phyloP scores from a whole-genome alignment of 2,888 invertebrate genomes.

The Sympetrum striolatum region DNA sequence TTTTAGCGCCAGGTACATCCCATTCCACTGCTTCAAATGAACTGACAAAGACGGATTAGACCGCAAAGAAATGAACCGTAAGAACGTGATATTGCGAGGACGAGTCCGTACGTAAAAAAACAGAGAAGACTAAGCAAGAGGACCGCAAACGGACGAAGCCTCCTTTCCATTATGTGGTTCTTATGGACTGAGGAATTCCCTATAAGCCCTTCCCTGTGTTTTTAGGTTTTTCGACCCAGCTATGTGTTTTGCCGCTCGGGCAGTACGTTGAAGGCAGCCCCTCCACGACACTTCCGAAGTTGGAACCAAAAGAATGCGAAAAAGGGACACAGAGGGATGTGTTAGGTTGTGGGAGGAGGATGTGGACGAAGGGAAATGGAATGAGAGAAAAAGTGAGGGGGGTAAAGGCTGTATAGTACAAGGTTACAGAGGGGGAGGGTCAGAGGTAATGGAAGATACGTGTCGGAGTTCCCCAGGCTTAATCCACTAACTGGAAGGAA shows the following conservation, averaged over 20 bases:
- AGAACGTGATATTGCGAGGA: slow-evolving; percentile 23
- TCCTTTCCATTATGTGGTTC: background rate
- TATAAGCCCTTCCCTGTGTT: background rate
- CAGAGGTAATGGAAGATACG: slow-evolving; percentile 41
- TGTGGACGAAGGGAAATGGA: background rate
- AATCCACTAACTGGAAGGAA: slow-evolving; percentile 40
- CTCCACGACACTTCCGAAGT: background rate
- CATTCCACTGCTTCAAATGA: background rate
- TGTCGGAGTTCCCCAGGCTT: slow-evolving; percentile 33
- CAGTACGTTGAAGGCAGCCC: background rate
- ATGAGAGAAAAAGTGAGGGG: background rate
- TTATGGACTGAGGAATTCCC: slow-evolving; percentile 7
- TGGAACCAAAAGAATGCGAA: background rate
- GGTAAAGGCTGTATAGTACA: background rate
- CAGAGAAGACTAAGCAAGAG: background rate
- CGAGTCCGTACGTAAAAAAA: background rate
- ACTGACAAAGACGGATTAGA: slow-evolving; percentile 22
- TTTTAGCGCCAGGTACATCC: too few relatives aligned
- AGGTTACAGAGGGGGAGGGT: slow-evolving; percentile 5
- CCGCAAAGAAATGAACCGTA: slow-evolving; percentile 37
- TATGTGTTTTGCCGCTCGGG: background rate
- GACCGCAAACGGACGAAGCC: background rate
- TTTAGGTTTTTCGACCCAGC: background rate
- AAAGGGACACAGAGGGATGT: background rate
- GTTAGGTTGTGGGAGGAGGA: background rate